Evolutionary conservation across 1,140 invertebrate species (phyloP).

Genomic region (Conus betulinus): DNA sequence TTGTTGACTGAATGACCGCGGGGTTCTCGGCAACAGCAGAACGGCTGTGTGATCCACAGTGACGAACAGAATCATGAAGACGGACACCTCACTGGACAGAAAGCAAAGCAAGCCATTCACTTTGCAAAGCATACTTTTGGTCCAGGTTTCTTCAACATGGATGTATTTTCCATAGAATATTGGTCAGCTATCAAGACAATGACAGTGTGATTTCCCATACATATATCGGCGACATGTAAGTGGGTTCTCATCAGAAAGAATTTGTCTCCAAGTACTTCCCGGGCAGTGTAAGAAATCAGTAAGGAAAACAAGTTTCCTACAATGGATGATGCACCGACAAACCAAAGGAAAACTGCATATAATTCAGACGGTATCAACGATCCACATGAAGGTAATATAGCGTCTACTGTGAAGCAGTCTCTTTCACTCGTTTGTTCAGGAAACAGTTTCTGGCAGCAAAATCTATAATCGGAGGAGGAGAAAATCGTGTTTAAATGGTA

Average conservation of each 20-base stretch:
- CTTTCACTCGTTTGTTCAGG: conserved; percentile 13
- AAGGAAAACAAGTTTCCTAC: conserved; percentile 52
- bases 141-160: no score
- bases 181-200: conserved; percentile 56
- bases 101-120: no score
- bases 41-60: conserved; percentile 52
- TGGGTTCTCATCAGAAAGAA: conserved; percentile 53
- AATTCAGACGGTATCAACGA: conserved; percentile 40
- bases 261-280: no score
- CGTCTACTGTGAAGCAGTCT: conserved; percentile 45
- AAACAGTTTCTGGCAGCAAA: conserved; percentile 44
- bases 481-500: no score
- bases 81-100: conserved; percentile 49
- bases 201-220: conserved; percentile 45
- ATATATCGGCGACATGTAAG: conserved; percentile 64
- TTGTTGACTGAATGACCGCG: conserved; percentile 23
- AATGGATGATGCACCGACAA: conserved; percentile 42
- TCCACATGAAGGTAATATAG: conserved; percentile 51
- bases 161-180: conserved; percentile 29
- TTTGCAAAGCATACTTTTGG: no score
- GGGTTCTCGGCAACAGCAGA: conserved; percentile 60
- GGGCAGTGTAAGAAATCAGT: conserved; percentile 19
- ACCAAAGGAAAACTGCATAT: conserved; percentile 43
- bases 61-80: conserved; percentile 14
- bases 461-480: conserved; percentile 15